Base-by-base conservation (phyloP, 2,888 invertebrate species). In the Brenthis ino region DNA sequence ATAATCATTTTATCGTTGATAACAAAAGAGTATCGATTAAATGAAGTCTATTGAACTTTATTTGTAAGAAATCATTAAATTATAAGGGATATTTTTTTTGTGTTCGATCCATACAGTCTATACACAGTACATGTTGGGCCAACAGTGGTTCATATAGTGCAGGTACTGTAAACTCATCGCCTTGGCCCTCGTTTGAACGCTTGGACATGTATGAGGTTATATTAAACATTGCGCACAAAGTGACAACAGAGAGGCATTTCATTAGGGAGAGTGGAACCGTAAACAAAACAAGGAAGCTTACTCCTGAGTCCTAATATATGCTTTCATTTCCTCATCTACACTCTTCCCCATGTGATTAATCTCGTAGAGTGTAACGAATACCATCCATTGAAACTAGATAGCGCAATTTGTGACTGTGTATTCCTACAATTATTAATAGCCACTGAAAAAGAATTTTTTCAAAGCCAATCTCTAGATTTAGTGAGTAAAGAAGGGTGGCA, bases 241-340 rank as follows among this genome's bases (percentile, higher is more conserved):
- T 48, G 24, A 48, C 0, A 14, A n/a, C 24, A 2, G 48, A 8
- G 60, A 4, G 28, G 48, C 20, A n/a, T 24, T 48, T 60, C 60
- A 60, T 60, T 60, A 50, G 28, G 28, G 12, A 28, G 50, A 60
- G 48, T 60, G 47, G 20, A 20, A 14, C 48, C 37, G 37, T 43
- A 48, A 48, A 50, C 58, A 60, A 48, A 48, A 3, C 43, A 47
- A 14, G 8, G 24, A 24, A 57, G 12, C 6, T 13, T 20, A 8
- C 24, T 60, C 4, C 28, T 60, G 3, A 28, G 24, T 50, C 5
- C 48, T 50, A 33, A 6, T 13, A n/a, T 20, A 5, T 20, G 1
- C 43, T 6, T 24, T 20, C 28, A 50, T n/a, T n/a, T 51, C 12
- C 6, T 51, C n/a, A 51, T n/a, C 6, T 16, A 2, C 14, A n/a